Conservation (phyloP, 30 jellyfish, hydroid and myxozoan genomes). For the Turritopsis dohrnii region DNA sequence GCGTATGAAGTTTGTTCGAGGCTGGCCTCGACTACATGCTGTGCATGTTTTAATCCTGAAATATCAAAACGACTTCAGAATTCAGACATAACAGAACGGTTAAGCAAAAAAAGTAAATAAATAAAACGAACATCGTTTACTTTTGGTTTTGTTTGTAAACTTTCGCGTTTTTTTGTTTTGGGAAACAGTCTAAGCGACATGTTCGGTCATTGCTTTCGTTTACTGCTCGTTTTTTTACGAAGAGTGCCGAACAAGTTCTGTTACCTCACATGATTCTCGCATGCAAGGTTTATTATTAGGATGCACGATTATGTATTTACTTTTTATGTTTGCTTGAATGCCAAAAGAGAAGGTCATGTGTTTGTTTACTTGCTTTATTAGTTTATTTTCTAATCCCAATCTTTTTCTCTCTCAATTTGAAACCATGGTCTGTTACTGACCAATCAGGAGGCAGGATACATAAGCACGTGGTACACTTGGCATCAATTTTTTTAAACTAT, state of each 20-base stretch:
- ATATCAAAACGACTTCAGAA: not conserved
- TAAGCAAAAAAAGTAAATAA: not conserved
- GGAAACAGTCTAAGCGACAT: not conserved
- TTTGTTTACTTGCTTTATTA: not conserved
- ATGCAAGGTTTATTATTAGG: not conserved
- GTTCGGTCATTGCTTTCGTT: not conserved
- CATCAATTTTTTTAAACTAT: too few relatives aligned
- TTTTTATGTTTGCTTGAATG: not conserved
- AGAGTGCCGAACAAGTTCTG: too few relatives aligned
- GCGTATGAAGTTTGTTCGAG: not conserved
- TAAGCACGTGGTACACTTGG: too few relatives aligned
- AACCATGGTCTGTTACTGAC: not conserved
- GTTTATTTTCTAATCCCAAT: not conserved
- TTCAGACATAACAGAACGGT: not conserved
- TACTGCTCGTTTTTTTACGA: too few relatives aligned
- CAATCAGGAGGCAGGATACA: too few relatives aligned
- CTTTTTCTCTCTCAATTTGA: not conserved
- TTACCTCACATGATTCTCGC: not conserved
- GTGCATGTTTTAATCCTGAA: slow-evolving; percentile 19
- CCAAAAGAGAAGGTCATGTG: not conserved
- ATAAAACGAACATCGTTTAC: too few relatives aligned
- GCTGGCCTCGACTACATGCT: slow-evolving; percentile 37
- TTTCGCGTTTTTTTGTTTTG: slow-evolving; percentile 1
- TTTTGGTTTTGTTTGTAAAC: not conserved
- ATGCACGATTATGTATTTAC: not conserved